A percentile compares a stretch with the other conserved stretches of the same genome.
Evolutionary conservation across 2,888 invertebrate genomes (phyloP).

Genomic region (Synergus itoensis): DNA sequence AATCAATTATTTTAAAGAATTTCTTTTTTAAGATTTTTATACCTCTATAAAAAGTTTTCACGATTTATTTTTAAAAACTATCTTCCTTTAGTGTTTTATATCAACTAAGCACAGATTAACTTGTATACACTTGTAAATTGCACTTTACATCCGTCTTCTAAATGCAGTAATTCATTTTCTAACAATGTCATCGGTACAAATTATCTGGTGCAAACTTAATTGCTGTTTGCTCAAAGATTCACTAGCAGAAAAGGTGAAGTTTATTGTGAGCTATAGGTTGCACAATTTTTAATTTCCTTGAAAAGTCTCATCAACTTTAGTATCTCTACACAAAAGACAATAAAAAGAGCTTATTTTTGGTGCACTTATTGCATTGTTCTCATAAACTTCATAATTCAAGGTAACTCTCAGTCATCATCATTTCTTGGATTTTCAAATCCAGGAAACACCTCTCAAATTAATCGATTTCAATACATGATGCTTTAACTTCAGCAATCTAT

Average conservation of each 20-base stretch:
- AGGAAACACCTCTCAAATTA: too few relatives aligned
- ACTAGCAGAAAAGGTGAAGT: neutral
- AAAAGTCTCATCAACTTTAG: neutral
- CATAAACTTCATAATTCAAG: neutral
- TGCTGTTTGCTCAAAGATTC: neutral
- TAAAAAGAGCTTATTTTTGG: conserved; percentile 10
- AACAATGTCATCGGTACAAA: neutral
- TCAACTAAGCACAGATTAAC: neutral
- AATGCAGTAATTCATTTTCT: neutral
- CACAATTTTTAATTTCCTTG: neutral
- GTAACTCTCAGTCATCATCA: neutral
- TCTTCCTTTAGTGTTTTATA: neutral
- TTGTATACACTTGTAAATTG: neutral
- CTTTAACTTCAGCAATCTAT: too few relatives aligned
- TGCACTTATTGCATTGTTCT: neutral
- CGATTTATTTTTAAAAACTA: neutral
- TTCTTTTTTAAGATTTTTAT: too few relatives aligned
- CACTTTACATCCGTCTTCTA: neutral
- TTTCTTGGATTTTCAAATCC: neutral
- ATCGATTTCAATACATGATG: too few relatives aligned
- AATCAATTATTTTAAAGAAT: too few relatives aligned
- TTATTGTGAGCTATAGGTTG: neutral
- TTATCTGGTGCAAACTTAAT: neutral
- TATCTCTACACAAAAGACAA: neutral
- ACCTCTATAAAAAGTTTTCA: too few relatives aligned